Conservation (phyloP, 2,888 invertebrate genomes). For the Leuctra nigra region DNA sequence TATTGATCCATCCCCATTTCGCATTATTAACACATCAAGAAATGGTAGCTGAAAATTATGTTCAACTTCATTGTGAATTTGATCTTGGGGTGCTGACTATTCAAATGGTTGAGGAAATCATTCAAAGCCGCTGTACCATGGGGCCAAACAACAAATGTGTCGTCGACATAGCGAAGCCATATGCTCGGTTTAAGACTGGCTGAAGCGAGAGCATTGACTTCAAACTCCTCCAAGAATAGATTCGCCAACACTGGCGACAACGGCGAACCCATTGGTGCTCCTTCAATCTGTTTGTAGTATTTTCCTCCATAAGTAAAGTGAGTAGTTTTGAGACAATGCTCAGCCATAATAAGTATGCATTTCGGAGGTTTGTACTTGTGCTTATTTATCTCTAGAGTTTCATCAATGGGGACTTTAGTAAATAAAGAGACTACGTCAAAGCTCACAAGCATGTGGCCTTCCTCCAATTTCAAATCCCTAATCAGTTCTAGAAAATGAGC, state of each 20-base stretch:
- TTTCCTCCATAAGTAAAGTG: conserved; percentile 29
- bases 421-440: not conserved
- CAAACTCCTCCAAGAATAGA: conserved; percentile 27
- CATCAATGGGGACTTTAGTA: not conserved
- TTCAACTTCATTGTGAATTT: conserved; percentile 29
- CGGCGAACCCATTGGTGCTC: too few relatives aligned
- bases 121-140: conserved; percentile 28
- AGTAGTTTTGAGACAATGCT: conserved; percentile 17
- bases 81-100: conserved; percentile 23
- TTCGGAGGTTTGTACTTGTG: too few relatives aligned
- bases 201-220: conserved; percentile 22
- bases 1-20: conserved; percentile 15
- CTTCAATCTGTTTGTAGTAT: too few relatives aligned
- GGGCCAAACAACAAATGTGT: conserved; percentile 28
- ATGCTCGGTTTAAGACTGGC: conserved; percentile 18
- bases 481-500: not conserved
- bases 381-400: not conserved
- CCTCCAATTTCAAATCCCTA: not conserved
- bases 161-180: conserved; percentile 28
- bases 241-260: conserved; percentile 26
- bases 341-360: too few relatives aligned
- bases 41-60: conserved; percentile 23
- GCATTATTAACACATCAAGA: conserved; percentile 25
- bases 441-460: not conserved
- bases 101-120: conserved; percentile 23